These are phyloP conservation scores for Acyrthosiphon pisum DNA, from an alignment of 1,140 invertebrate species.

Conservation along the genomic window DNA sequence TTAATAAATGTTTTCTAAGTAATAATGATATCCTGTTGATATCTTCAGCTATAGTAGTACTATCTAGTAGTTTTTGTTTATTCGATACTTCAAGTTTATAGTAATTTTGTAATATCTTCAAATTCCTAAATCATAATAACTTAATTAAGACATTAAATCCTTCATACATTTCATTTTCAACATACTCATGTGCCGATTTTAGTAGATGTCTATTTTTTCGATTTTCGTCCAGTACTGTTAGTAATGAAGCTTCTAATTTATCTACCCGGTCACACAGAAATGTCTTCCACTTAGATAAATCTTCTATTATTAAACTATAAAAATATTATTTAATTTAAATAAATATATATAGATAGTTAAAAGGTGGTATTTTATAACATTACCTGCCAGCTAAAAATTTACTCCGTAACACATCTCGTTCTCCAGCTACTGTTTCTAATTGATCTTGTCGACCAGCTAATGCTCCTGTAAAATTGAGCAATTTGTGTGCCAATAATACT, in stretches of 20 bases:
- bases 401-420: conserved; percentile 94
- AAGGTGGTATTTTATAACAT: conserved; percentile 1
- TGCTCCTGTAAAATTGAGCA: conserved; percentile 83
- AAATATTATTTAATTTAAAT: conserved; percentile 53
- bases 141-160: not conserved
- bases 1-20: conserved; percentile 29
- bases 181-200: conserved; percentile 41
- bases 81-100: conserved; percentile 33
- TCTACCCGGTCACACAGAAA: conserved; percentile 66
- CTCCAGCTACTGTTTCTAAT: conserved; percentile 88
- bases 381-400: conserved; percentile 93
- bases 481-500: conserved; percentile 81
- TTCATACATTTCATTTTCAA: not conserved
- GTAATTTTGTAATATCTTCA: conserved; percentile 39
- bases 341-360: not conserved
- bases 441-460: conserved; percentile 88
- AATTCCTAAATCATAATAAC: conserved; percentile 37
- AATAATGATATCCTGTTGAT: conserved; percentile 43
- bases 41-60: conserved; percentile 45
- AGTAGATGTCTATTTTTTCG: conserved; percentile 51
- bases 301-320: conserved; percentile 85
- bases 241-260: conserved; percentile 25
- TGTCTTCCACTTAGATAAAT: conserved; percentile 84
- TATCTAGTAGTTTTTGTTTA: conserved; percentile 40
- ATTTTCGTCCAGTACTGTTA: conserved; percentile 35